Base-by-base conservation (phyloP, 2,797 vertebrate genomes). In the Tapera naevia region DNA sequence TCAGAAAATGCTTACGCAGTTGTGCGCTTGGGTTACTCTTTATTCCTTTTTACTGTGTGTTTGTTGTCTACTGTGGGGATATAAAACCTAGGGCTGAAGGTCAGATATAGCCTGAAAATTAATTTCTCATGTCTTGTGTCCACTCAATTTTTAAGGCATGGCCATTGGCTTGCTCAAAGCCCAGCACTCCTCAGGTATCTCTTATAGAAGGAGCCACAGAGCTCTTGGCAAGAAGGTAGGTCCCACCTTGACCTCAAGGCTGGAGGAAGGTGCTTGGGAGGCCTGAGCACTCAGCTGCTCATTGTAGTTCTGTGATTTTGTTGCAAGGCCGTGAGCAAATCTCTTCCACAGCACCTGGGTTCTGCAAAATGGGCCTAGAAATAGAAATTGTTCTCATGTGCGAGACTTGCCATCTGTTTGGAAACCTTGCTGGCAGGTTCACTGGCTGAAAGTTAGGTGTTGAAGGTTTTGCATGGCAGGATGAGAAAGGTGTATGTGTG, bases 361-460 rank as follows among this genome's bases (percentile, higher is more conserved):
- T 93, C 80, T 89, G 78, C 73, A 96, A 79, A 94, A 91, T 81
- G 70, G 80, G 76, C 12, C 57, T 71, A 71, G 83, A 93, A 95
- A 97, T 95, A 94, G 88, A 93, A 75, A 43, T 43, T 64, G 69
- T 70, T 84, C 61, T 86, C 78, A 86, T 75, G 91, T 5, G 94
- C 1, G 70, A 96, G 94, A 92, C 95, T 88, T 48, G 57, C 88
- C 94, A 91, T 96, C 91, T 96, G 94, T 72, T 84, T 91, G 76
- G 83, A 64, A 97, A 96, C 94, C 94, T 93, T 90, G 56, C 74
- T 93, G 88, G 74, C 90, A 95, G 90, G 92, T 95, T 95, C 80
- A 85, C 56, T 24, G 12, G 61, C 71, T 90, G 85, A 73, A 86
- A 92, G 89, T 79, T 46, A 22, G 43, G 79, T 83, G 89, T 83